A percentile compares a stretch with the other conserved stretches of the same genome.
Conservation (phyloP, 1,140 invertebrate species). For the Lepidurus couesii region DNA sequence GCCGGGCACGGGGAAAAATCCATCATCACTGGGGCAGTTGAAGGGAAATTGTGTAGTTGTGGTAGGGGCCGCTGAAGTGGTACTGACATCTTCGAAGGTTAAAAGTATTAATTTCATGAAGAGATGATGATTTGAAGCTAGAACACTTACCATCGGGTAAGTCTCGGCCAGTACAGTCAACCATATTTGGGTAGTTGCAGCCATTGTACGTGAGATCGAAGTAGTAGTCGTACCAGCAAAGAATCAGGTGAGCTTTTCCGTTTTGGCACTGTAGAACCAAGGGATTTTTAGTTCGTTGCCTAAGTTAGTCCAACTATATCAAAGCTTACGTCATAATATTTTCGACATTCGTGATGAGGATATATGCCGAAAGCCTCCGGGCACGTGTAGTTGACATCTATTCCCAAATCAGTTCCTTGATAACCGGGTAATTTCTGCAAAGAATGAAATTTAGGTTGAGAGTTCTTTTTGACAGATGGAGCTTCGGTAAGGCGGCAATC, state of each 20-base stretch:
- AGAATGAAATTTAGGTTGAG: not conserved
- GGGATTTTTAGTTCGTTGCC: not conserved
- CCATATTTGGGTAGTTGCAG: constrained; percentile 35
- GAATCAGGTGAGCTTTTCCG: constrained; percentile 29
- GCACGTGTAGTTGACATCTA: constrained; percentile 24
- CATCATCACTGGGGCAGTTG: constrained; percentile 19
- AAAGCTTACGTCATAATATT: constrained; percentile 11
- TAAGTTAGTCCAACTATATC: not conserved
- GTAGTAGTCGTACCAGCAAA: constrained; percentile 33
- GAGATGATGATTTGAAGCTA: not conserved
- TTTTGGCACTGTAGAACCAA: constrained; percentile 28
- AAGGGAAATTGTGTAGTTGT: constrained; percentile 23
- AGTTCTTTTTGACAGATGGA: not conserved
- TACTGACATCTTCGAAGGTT: not conserved
- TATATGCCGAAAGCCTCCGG: not conserved
- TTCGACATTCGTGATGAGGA: constrained; percentile 24
- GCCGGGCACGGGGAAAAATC: constrained; percentile 29
- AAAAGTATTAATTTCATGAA: not conserved
- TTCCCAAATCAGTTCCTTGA: constrained; percentile 27
- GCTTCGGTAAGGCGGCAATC: constrained; percentile 10
- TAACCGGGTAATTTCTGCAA: not conserved
- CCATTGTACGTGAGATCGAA: constrained; percentile 36
- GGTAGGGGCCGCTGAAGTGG: not conserved
- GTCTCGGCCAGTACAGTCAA: constrained; percentile 34
- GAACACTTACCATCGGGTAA: constrained; percentile 11